Percentiles rank a stretch among this genome's conserved stretches.
Evolutionary conservation across 2,888 invertebrate species (phyloP).

Genomic region (Rhagophthalmus giganteus): DNA sequence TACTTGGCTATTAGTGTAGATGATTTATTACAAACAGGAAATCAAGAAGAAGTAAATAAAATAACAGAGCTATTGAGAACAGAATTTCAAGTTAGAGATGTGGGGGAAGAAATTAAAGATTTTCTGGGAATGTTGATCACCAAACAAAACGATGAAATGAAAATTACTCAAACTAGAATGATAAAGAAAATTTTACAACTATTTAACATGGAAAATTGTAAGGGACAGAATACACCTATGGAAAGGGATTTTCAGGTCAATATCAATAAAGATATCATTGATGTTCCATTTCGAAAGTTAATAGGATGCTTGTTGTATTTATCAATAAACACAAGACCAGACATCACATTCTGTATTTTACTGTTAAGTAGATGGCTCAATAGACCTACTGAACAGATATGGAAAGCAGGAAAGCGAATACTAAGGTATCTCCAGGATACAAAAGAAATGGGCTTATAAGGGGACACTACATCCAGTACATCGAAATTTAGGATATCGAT

Average conservation of each 20-base stretch:
- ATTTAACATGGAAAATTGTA: no score
- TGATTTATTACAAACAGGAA: no score
- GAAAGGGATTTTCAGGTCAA: constrained; percentile 8
- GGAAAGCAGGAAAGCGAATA: constrained; percentile 11
- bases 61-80: constrained; percentile 17
- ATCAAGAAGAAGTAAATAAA: no score
- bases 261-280: constrained; percentile 1
- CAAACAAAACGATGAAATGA: no score
- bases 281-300: no score
- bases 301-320: constrained; percentile 22
- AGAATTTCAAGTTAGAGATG: no score
- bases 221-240: constrained; percentile 5
- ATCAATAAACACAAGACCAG: constrained; percentile 3
- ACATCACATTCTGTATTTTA: no score
- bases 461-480: no score
- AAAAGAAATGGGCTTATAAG: not conserved
- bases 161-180: not conserved
- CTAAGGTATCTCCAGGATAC: constrained; percentile 11
- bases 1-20: no score
- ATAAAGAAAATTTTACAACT: no score
- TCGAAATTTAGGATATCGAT: no score
- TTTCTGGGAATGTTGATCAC: constrained; percentile 9
- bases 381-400: not conserved
- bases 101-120: constrained; percentile 3
- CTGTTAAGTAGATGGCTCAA: constrained; percentile 1